Conservation (phyloP, 1,140 invertebrate species). For the Dryas iulia region DNA sequence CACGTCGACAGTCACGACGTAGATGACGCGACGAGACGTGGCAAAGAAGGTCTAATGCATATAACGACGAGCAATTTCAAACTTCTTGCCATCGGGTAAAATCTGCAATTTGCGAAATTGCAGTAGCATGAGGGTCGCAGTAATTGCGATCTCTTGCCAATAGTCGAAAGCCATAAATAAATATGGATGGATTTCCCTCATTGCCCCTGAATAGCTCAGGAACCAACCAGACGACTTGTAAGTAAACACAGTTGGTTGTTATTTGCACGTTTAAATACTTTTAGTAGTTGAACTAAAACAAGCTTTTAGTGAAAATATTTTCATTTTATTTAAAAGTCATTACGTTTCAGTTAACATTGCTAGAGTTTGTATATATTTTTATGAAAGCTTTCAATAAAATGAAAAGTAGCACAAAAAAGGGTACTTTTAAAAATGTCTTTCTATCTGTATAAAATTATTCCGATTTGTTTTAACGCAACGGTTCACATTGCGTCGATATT, state of each 20-base stretch:
- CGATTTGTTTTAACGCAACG: neutral
- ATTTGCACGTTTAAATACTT: neutral
- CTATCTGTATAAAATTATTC: neutral
- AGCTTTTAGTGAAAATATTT: slow-evolving; percentile 1
- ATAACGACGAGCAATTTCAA: slow-evolving; percentile 69
- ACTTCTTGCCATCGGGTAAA: slow-evolving; percentile 66
- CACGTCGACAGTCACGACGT: slow-evolving; percentile 33
- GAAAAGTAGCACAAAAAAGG: neutral
- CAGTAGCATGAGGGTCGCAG: slow-evolving; percentile 60
- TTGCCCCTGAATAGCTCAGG: slow-evolving; percentile 29
- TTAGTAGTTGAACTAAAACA: neutral
- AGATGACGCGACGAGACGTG: slow-evolving; percentile 31
- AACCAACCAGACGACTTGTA: slow-evolving; percentile 26
- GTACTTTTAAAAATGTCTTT: neutral
- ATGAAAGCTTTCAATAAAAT: slow-evolving; percentile 5
- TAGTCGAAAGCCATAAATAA: slow-evolving; percentile 70
- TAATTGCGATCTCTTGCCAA: slow-evolving; percentile 67
- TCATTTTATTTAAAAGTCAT: slow-evolving; percentile 1
- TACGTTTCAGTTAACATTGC: slow-evolving; percentile 1
- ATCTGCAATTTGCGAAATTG: slow-evolving; percentile 76
- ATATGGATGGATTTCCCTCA: slow-evolving; percentile 58
- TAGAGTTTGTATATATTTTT: slow-evolving; percentile 4
- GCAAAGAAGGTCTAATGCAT: slow-evolving; percentile 54
- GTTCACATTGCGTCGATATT: neutral
- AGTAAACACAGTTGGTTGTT: slow-evolving; percentile 30